Evolutionary conservation across 2,888 invertebrate species (phyloP).

Genomic region (Gryllus longicercus): DNA sequence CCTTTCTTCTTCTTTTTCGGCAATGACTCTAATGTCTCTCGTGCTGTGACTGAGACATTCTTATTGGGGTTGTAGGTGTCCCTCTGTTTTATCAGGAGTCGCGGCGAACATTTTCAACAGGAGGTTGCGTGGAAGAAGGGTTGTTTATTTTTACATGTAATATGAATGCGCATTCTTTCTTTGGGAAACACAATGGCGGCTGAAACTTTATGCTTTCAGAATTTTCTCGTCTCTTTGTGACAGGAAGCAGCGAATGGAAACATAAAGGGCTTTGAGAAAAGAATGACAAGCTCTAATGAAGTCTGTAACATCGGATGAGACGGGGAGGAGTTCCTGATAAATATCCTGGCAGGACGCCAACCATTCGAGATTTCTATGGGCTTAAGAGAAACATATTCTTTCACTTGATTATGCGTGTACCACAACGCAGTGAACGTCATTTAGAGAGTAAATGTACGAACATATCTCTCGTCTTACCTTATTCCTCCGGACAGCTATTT

Average conservation of each 20-base stretch:
- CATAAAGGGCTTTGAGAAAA: constrained; percentile 17
- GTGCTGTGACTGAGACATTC: constrained; percentile 1
- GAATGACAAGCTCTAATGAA: constrained; percentile 3
- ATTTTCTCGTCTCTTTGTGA: background rate
- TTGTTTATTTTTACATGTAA: background rate
- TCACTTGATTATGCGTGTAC: background rate
- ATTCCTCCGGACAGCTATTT: too few relatives aligned
- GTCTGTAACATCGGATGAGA: background rate
- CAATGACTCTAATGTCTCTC: constrained; percentile 4
- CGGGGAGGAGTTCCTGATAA: background rate
- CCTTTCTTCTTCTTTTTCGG: background rate
- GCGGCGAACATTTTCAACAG: constrained; percentile 8
- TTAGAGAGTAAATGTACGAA: background rate
- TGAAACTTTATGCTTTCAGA: background rate
- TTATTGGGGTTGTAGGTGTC: constrained; percentile 17
- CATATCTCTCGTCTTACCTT: too few relatives aligned
- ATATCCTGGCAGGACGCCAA: background rate
- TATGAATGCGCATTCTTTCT: constrained; percentile 17
- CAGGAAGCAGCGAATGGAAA: background rate
- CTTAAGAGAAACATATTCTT: background rate
- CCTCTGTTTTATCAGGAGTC: constrained; percentile 17
- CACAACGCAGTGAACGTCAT: background rate
- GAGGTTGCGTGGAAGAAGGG: background rate
- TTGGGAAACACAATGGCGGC: background rate
- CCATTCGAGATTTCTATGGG: background rate